Percentiles rank a stretch among this genome's conserved stretches.
phyloP scores from a whole-genome alignment of 1,140 invertebrate species.

The Drosophila santomea region DNA sequence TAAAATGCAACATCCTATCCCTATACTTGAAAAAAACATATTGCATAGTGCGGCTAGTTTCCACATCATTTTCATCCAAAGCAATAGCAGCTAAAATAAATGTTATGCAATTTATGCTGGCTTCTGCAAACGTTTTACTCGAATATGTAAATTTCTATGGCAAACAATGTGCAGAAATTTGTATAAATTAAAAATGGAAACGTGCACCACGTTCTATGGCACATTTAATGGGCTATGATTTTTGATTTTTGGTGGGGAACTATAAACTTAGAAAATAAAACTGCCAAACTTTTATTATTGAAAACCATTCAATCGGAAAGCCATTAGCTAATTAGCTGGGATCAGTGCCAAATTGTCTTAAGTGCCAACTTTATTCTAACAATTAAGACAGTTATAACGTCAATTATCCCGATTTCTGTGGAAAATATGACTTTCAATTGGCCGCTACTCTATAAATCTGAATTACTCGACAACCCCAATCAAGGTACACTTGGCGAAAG shows the following conservation, averaged over 20 bases:
- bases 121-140: neutral
- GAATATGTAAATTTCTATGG: neutral
- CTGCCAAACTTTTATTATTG: neutral
- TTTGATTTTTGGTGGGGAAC: neutral
- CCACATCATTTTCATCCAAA: neutral
- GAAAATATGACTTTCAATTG: no score
- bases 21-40: neutral
- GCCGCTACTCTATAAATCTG: no score
- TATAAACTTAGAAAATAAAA: neutral
- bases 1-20: neutral
- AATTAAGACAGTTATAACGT: conserved; percentile 34
- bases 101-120: conserved; percentile 11
- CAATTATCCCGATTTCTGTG: conserved; percentile 3
- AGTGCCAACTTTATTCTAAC: conserved; percentile 13
- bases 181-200: neutral
- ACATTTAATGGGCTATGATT: neutral
- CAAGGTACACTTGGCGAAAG: no score
- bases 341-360: conserved; percentile 13
- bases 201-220: neutral
- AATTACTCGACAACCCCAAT: no score
- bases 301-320: neutral
- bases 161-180: neutral
- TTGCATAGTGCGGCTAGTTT: neutral
- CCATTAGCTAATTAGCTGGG: conserved; percentile 6
- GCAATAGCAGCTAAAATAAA: conserved; percentile 6